Percentiles rank a stretch among this genome's conserved stretches.
These are phyloP conservation scores for Amphilophus citrinellus DNA, from an alignment of 2,113 vertebrate species.

Conservation along the genomic window DNA sequence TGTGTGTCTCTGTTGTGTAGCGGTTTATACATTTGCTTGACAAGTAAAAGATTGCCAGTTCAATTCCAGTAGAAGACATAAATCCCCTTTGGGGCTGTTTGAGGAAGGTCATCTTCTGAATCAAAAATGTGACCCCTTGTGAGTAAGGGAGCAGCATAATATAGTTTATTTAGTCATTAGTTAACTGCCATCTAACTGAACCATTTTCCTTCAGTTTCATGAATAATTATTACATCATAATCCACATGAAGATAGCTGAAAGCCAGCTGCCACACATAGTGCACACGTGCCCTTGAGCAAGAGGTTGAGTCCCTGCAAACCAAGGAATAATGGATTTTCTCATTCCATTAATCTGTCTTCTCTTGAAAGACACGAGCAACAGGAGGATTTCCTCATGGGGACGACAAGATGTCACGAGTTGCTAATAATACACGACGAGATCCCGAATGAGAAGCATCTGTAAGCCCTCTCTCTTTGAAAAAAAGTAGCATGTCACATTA, in stretches of 20 bases:
- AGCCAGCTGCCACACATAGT: neutral
- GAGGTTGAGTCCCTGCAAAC: neutral
- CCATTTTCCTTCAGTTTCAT: too few species aligned
- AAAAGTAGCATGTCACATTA: slow-evolving; percentile 34
- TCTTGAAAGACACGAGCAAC: slow-evolving; percentile 33
- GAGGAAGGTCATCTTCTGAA: too few species aligned
- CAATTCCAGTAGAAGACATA: too few species aligned
- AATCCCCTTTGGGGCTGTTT: too few species aligned
- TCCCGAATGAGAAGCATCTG: slow-evolving; percentile 19
- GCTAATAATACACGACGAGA: slow-evolving; percentile 31
- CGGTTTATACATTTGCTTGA: too few species aligned
- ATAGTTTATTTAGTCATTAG: too few species aligned
- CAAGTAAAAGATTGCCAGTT: too few species aligned
- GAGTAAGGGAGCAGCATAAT: too few species aligned
- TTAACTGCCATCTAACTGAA: too few species aligned
- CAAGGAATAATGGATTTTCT: neutral
- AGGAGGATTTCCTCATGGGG: slow-evolving; percentile 11
- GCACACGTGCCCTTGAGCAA: neutral
- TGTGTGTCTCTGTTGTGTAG: too few species aligned
- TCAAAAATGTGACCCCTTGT: too few species aligned
- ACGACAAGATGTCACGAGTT: slow-evolving; percentile 27
- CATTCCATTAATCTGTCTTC: slow-evolving; percentile 4
- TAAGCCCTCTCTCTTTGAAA: slow-evolving; percentile 2
- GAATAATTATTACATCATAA: neutral
- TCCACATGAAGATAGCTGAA: neutral